These are phyloP conservation scores for Theropithecus gelada DNA, from an alignment of 2,113 vertebrate genomes.

Conservation along the genomic window DNA sequence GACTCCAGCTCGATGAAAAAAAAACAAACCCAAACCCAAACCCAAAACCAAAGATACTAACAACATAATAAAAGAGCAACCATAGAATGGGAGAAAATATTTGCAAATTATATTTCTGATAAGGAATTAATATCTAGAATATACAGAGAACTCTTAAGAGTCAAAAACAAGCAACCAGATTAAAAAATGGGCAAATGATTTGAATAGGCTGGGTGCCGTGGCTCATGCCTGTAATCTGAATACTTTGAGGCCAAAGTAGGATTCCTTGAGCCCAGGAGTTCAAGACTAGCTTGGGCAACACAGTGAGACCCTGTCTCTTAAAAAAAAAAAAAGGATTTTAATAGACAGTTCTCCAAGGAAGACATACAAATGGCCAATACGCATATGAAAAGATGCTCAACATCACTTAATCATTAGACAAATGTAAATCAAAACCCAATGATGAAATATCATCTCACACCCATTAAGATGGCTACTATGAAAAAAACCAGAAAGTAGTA, in stretches of 20 bases:
- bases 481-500: neutral
- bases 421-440: neutral
- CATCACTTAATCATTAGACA: neutral
- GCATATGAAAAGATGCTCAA: neutral
- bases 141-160: neutral
- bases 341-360: neutral
- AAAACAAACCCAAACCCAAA: too few species aligned
- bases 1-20: too few species aligned
- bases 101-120: neutral
- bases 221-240: neutral
- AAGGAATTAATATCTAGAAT: neutral
- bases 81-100: neutral
- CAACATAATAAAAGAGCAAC: neutral
- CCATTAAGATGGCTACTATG: neutral
- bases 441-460: neutral
- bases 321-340: neutral
- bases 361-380: neutral
- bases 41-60: neutral
- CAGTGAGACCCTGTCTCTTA: neutral
- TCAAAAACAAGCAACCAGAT: neutral
- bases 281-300: neutral
- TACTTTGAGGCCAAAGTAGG: neutral
- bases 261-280: neutral
- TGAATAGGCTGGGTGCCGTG: neutral
- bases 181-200: too few species aligned